These are phyloP conservation scores for Antechinus stuartii DNA, from an alignment of 2,113 vertebrate species.

Conservation along the genomic window DNA sequence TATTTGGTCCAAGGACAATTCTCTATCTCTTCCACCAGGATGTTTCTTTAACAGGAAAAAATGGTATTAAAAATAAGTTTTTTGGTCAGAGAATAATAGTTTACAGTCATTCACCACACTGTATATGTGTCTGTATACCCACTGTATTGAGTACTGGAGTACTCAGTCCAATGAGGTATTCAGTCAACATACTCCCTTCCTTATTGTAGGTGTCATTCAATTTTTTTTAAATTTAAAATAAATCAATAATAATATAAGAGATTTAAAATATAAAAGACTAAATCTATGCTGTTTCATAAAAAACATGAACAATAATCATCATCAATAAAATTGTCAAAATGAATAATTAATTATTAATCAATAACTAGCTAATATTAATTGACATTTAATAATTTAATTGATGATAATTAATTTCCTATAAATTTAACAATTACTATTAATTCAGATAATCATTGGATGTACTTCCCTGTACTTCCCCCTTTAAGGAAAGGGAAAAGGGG, in stretches of 20 bases:
- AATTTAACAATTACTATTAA: background rate
- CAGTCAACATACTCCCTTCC: background rate
- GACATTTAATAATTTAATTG: too few species aligned
- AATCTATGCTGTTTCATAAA: background rate
- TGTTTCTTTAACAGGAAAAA: background rate
- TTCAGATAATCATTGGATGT: background rate
- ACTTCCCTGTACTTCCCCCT: background rate
- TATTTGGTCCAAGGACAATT: background rate
- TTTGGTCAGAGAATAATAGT: background rate
- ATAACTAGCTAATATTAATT: too few species aligned
- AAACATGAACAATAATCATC: background rate
- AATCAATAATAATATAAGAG: background rate
- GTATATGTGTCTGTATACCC: background rate
- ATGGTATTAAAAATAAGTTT: background rate
- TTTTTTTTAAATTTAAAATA: background rate
- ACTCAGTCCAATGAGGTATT: background rate
- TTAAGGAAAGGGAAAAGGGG: background rate
- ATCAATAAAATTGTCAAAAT: background rate
- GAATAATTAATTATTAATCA: too few species aligned
- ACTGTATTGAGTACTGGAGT: too few species aligned
- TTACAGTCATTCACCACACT: background rate
- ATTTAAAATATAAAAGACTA: background rate
- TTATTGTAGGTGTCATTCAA: background rate
- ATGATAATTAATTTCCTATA: background rate
- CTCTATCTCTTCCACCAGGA: background rate